Evolutionary conservation across 2,113 vertebrate genomes (phyloP).

Genomic region (Hyperoodon ampullatus): DNA sequence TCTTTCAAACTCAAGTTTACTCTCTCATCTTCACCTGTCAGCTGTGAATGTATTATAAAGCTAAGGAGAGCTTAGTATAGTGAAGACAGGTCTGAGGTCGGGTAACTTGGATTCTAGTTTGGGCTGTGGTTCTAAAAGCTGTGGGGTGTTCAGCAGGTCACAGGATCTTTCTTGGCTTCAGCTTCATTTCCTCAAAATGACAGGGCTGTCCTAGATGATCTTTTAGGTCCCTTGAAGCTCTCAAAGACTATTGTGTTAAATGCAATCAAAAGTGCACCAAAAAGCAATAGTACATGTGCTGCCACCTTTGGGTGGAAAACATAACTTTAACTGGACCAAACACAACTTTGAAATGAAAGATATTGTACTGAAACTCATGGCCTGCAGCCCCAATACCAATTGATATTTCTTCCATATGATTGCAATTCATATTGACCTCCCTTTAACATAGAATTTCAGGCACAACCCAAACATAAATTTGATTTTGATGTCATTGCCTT

Average conservation of each 20-base stretch:
- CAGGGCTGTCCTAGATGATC: neutral
- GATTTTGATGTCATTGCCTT: constrained; percentile 26
- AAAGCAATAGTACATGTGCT: constrained; percentile 59
- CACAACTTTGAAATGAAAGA: neutral
- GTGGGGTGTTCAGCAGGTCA: neutral
- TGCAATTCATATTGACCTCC: neutral
- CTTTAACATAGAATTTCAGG: neutral
- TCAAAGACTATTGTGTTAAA: neutral
- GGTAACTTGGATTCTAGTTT: neutral
- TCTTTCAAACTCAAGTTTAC: neutral
- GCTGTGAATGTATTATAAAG: neutral
- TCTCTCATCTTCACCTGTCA: neutral
- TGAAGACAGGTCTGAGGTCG: neutral
- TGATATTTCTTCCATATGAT: neutral
- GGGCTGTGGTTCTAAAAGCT: neutral
- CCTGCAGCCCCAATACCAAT: neutral
- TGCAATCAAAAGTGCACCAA: neutral
- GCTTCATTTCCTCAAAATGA: neutral
- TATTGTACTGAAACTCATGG: neutral
- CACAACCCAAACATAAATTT: neutral
- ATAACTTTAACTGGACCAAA: constrained; percentile 20
- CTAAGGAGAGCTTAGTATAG: neutral
- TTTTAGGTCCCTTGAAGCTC: neutral
- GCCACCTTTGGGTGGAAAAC: constrained; percentile 68
- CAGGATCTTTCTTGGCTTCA: neutral